Conservation (phyloP, 1,140 invertebrate species). For the Trissolcus basalis region DNA sequence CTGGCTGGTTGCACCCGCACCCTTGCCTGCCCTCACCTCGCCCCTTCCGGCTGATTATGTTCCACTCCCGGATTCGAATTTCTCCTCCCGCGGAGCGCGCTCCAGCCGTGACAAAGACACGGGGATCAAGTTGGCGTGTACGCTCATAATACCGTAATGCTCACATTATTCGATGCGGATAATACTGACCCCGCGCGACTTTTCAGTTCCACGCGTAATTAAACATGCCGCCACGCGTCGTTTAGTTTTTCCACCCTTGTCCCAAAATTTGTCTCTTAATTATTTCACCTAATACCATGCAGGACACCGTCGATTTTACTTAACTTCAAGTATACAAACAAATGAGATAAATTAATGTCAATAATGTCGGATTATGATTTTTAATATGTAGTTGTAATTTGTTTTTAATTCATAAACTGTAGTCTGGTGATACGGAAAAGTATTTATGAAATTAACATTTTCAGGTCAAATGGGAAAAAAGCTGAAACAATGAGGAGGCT, state of each 20-base stretch:
- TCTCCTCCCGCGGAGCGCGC: conserved; percentile 33
- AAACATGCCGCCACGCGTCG: conserved; percentile 7
- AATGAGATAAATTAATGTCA: no score
- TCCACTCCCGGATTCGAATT: conserved; percentile 49
- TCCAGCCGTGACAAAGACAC: conserved; percentile 52
- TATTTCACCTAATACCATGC: neutral
- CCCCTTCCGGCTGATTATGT: conserved; percentile 58
- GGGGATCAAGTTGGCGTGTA: conserved; percentile 36
- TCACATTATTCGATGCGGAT: conserved; percentile 31
- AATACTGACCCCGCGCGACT: conserved; percentile 1
- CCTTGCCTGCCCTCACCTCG: conserved; percentile 46
- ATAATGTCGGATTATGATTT: no score
- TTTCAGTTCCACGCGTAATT: conserved; percentile 8
- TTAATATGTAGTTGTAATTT: no score
- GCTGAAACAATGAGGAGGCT: no score
- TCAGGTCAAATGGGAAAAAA: no score
- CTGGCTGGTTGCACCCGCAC: conserved; percentile 43
- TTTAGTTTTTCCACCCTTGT: conserved; percentile 6
- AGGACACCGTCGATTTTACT: no score
- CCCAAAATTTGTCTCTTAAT: neutral
- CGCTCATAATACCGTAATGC: conserved; percentile 25
- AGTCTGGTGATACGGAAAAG: no score
- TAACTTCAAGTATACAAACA: no score
- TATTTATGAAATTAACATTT: no score
- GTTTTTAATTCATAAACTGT: no score